These are phyloP conservation scores for Quadroppia sp. DNA, from an alignment of 2,888 invertebrate genomes.

Conservation along the genomic window DNA sequence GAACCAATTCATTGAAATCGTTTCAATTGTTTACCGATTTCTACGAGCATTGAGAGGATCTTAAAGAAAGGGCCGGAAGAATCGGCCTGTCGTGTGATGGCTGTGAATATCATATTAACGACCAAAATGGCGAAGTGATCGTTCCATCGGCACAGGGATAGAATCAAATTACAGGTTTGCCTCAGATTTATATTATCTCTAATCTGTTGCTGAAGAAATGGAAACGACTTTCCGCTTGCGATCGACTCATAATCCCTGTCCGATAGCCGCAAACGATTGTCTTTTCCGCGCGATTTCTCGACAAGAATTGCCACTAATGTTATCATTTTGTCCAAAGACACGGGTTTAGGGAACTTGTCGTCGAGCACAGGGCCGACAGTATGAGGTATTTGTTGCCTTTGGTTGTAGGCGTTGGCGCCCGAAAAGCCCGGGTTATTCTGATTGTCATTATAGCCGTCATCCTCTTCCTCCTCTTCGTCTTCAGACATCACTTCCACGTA, in stretches of 20 bases:
- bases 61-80: constrained; percentile 88
- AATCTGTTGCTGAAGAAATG: constrained; percentile 90
- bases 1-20: background rate
- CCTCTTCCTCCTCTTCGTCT: constrained; percentile 66
- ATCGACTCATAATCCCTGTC: constrained; percentile 75
- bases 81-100: constrained; percentile 84
- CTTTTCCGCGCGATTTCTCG: constrained; percentile 76
- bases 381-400: constrained; percentile 19
- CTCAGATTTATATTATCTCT: constrained; percentile 86
- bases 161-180: constrained; percentile 84
- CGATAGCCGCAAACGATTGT: constrained; percentile 66
- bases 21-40: constrained; percentile 55
- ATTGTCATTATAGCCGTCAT: constrained; percentile 55
- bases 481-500: constrained; percentile 68
- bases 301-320: constrained; percentile 80
- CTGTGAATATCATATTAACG: constrained; percentile 81
- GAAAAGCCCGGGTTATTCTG: background rate
- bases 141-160: constrained; percentile 85
- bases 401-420: constrained; percentile 19
- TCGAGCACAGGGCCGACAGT: constrained; percentile 33
- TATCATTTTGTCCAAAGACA: constrained; percentile 92
- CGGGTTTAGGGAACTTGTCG: constrained; percentile 73
- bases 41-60: constrained; percentile 77
- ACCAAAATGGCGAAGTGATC: constrained; percentile 76
- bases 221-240: constrained; percentile 83